These are phyloP conservation scores for Drosophila nr. perissopoda DNA, from an alignment of 2,888 invertebrate species.

Conservation along the genomic window DNA sequence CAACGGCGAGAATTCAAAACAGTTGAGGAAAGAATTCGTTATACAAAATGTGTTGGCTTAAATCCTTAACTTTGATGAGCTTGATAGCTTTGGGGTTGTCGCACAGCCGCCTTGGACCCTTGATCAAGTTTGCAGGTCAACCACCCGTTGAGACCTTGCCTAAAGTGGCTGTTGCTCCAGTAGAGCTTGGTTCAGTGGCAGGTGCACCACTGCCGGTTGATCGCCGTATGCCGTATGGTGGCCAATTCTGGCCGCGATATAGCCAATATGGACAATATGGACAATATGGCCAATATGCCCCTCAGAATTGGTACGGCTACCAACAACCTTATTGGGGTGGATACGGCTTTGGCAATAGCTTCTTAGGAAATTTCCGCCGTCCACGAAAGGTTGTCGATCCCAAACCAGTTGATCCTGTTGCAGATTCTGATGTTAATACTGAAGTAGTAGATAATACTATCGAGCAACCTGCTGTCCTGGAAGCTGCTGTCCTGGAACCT, in stretches of 20 bases:
- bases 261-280: not conserved
- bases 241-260: slow-evolving; percentile 40
- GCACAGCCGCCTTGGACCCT: not conserved
- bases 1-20: slow-evolving; percentile 13
- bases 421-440: not conserved
- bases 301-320: slow-evolving; percentile 34
- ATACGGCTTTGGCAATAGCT: slow-evolving; percentile 6
- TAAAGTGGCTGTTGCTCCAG: not conserved
- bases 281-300: slow-evolving; percentile 14
- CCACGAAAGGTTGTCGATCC: not conserved
- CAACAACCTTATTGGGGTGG: slow-evolving; percentile 22
- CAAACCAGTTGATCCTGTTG: not conserved
- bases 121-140: slow-evolving; percentile 60
- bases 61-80: slow-evolving; percentile 48
- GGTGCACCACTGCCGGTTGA: not conserved
- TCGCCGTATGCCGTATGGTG: slow-evolving; percentile 1
- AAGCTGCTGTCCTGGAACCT: not conserved
- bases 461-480: not conserved
- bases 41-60: slow-evolving; percentile 56
- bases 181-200: not conserved
- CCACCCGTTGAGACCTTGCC: slow-evolving; percentile 14
- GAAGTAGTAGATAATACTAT: not conserved
- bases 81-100: slow-evolving; percentile 43
- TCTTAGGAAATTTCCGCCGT: not conserved
- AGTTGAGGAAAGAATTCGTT: slow-evolving; percentile 54